These are phyloP conservation scores for Neotoma lepida DNA, from an alignment of 2,113 vertebrate species.

Conservation along the genomic window DNA sequence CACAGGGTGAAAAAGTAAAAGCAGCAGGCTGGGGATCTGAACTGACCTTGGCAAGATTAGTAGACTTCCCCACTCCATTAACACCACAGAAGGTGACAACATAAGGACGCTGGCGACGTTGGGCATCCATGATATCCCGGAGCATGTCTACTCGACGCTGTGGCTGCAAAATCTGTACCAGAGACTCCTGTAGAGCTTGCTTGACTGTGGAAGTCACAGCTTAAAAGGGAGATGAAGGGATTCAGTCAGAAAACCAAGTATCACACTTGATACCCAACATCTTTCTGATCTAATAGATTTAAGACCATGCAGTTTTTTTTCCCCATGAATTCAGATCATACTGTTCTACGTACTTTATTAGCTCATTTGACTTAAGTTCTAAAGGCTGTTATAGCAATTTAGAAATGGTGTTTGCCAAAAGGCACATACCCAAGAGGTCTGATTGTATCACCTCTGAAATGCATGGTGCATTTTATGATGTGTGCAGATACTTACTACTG, in stretches of 20 bases:
- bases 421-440: neutral
- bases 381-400: neutral
- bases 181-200: constrained; percentile 95
- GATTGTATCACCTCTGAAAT: neutral
- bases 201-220: constrained; percentile 98
- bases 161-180: constrained; percentile 98
- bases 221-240: constrained; percentile 62
- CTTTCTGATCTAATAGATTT: neutral
- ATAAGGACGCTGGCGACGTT: constrained; percentile 92
- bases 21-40: fast-evolving
- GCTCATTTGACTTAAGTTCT: neutral
- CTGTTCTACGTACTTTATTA: neutral
- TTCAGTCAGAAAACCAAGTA: neutral
- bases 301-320: neutral
- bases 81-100: constrained; percentile 97
- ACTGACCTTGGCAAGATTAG: constrained; percentile 96
- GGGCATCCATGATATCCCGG: constrained; percentile 96
- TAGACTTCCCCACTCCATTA: constrained; percentile 98
- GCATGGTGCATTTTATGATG: too few species aligned
- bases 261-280: neutral
- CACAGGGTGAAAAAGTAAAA: neutral
- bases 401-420: neutral
- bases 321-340: neutral
- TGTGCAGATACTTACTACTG: constrained; percentile 93
- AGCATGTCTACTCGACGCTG: constrained; percentile 96